Evolutionary conservation across 2,113 vertebrate genomes (phyloP).

Genomic region (Carassius carassius): DNA sequence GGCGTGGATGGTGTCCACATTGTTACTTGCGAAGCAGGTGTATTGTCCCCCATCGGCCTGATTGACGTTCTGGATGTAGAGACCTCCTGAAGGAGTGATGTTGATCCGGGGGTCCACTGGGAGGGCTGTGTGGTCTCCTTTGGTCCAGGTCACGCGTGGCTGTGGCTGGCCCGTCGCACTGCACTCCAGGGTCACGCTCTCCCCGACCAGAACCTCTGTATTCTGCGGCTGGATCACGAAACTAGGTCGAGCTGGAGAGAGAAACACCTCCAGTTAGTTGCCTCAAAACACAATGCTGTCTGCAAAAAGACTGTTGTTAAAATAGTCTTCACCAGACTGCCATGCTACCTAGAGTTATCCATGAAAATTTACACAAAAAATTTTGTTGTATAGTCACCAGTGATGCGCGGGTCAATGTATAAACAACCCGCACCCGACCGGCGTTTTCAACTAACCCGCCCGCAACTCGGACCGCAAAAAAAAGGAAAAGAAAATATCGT

Average conservation of each 20-base stretch:
- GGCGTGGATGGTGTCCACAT: constrained; percentile 87
- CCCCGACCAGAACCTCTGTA: constrained; percentile 94
- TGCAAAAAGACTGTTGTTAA: not conserved
- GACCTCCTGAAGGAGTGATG: constrained; percentile 90
- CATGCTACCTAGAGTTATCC: not conserved
- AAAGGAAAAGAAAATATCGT: no score
- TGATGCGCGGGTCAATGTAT: no score
- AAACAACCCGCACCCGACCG: no score
- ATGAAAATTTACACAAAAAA: not conserved
- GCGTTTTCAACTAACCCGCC: no score
- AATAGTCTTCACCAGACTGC: not conserved
- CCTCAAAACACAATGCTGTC: not conserved
- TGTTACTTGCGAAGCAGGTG: constrained; percentile 91
- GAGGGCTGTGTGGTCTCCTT: constrained; percentile 85
- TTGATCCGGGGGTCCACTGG: constrained; percentile 87
- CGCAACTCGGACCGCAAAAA: no score
- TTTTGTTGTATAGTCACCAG: not conserved
- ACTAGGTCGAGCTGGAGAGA: constrained; percentile 83
- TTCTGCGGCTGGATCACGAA: constrained; percentile 98
- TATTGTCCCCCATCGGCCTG: constrained; percentile 91
- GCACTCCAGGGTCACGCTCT: constrained; percentile 96
- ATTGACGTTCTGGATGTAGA: constrained; percentile 89
- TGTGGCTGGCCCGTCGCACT: constrained; percentile 92
- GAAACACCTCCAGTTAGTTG: not conserved
- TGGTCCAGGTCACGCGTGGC: constrained; percentile 89